Conservation (phyloP, 1,140 invertebrate species). For the Monochamus saltuarius region DNA sequence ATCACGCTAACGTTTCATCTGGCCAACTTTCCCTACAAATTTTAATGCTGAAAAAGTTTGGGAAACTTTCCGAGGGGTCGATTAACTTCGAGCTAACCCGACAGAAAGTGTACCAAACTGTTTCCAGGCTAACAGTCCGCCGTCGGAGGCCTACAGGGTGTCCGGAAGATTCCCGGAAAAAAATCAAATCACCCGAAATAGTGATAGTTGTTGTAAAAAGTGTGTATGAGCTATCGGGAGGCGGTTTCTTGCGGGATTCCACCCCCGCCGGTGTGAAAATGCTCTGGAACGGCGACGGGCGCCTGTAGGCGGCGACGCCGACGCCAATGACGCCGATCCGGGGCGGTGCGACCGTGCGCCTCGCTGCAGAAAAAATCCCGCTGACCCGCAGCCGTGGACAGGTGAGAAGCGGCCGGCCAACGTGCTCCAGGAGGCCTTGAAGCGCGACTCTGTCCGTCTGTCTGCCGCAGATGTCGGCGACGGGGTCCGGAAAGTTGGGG, state of each 20-base stretch:
- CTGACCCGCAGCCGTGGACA: constrained; percentile 35
- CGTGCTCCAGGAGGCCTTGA: background rate
- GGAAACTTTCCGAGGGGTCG: constrained; percentile 50
- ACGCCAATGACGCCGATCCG: constrained; percentile 46
- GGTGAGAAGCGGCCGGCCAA: constrained; percentile 19
- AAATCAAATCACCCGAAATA: constrained; percentile 35
- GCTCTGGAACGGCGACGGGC: constrained; percentile 32
- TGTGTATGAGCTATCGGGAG: constrained; percentile 39
- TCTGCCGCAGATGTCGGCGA: background rate
- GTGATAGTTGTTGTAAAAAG: constrained; percentile 33
- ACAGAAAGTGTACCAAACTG: constrained; percentile 48
- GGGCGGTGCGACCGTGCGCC: constrained; percentile 39
- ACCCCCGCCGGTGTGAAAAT: constrained; percentile 39
- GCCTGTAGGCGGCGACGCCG: constrained; percentile 43
- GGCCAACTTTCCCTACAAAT: constrained; percentile 50
- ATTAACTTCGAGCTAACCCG: constrained; percentile 48
- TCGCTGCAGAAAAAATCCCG: constrained; percentile 42
- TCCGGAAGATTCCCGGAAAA: constrained; percentile 10
- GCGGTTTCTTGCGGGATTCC: constrained; percentile 42
- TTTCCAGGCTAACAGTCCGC: constrained; percentile 29
- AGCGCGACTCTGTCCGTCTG: background rate
- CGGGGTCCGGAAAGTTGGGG: background rate
- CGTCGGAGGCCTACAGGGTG: constrained; percentile 14
- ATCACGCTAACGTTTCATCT: constrained; percentile 41
- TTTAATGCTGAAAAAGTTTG: constrained; percentile 51